Percentiles rank a stretch among this genome's conserved stretches.
Conservation (phyloP, 2,888 invertebrate genomes). For the Keiferia lycopersicella region DNA sequence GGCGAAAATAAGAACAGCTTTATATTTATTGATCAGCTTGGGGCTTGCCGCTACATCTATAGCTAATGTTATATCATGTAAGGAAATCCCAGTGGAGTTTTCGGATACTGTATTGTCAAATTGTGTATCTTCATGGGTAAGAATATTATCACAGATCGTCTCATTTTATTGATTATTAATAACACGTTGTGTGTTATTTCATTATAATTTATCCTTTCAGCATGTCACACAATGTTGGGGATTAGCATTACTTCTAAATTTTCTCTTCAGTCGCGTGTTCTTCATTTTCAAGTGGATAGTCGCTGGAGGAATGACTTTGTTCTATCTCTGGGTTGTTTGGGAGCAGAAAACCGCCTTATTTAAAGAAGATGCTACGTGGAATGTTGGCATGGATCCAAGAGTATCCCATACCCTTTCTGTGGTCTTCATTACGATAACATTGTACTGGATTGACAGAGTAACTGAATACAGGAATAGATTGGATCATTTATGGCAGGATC, state of each 20-base stretch:
- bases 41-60: constrained; percentile 84
- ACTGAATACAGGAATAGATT: constrained; percentile 94
- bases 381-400: constrained; percentile 84
- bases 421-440: constrained; percentile 86
- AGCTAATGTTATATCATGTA: constrained; percentile 81
- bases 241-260: constrained; percentile 85
- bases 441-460: constrained; percentile 93
- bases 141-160: constrained; percentile 30
- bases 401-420: constrained; percentile 88
- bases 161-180: background rate
- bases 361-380: constrained; percentile 84
- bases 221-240: constrained; percentile 88
- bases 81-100: constrained; percentile 50
- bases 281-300: constrained; percentile 90
- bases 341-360: constrained; percentile 80
- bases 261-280: constrained; percentile 92
- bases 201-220: constrained; percentile 72
- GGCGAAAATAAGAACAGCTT: constrained; percentile 80
- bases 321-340: constrained; percentile 87
- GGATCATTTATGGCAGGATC: constrained; percentile 86
- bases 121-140: constrained; percentile 78
- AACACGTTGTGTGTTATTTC: constrained; percentile 30
- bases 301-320: constrained; percentile 82
- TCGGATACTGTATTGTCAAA: constrained; percentile 55
- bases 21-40: constrained; percentile 85